Evolutionary conservation across 2,113 vertebrate species (phyloP).

Genomic region (Upupa epops): DNA sequence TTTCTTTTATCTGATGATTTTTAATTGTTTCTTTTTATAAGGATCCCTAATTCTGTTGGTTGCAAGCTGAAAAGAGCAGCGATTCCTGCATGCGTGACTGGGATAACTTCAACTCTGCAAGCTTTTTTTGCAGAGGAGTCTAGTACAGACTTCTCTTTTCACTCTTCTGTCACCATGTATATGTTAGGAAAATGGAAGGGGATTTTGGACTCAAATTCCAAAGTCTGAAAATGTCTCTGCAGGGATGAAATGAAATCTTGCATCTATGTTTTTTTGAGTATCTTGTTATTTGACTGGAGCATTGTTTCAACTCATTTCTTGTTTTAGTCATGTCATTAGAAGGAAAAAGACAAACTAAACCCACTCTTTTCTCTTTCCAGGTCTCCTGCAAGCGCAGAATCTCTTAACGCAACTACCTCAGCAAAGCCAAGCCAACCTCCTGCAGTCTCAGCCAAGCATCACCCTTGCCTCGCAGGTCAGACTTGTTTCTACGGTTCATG

Average conservation of each 20-base stretch:
- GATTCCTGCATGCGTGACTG: not conserved
- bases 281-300: not conserved
- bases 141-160: not conserved
- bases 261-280: not conserved
- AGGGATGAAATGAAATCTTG: not conserved
- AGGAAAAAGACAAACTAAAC: not conserved
- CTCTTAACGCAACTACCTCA: constrained; percentile 99
- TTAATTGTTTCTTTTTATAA: not conserved
- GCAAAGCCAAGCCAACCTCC: constrained; percentile 99
- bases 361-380: constrained; percentile 62
- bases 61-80: not conserved
- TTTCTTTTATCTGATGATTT: not conserved
- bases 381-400: constrained; percentile 96
- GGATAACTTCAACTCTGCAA: not conserved
- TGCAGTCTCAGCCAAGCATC: constrained; percentile 97
- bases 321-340: not conserved
- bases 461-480: constrained; percentile 95
- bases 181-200: not conserved
- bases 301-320: not conserved
- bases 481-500: not conserved
- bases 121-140: not conserved
- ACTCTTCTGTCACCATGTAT: not conserved
- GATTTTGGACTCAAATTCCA: not conserved
- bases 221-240: not conserved
- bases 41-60: not conserved